Base-by-base conservation (phyloP, 2,797 vertebrate species). In the Anomalospiza imberbis region DNA sequence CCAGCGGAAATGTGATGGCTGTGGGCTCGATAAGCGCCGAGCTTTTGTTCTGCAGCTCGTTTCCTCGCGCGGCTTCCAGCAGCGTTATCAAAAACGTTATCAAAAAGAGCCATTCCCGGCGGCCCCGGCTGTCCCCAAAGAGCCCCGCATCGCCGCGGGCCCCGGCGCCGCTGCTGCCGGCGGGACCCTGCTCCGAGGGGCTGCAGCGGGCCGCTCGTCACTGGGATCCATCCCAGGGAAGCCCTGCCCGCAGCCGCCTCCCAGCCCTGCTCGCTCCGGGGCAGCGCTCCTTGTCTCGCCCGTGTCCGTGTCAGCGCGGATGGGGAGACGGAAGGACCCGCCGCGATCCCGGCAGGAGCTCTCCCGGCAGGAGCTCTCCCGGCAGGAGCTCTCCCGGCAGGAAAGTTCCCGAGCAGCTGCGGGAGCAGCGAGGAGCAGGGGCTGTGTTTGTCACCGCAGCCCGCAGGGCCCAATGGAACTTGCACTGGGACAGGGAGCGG, bases 401-500 rank as follows among this genome's bases (percentile, higher is more conserved):
- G 34, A 34, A 34, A 34, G 5, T 2, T 62, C 62, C 45, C 76
- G 5, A 19, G 8, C 58, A 12, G 86, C 65, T 22, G 12, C 2
- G 29, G 73, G 50, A 8, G 22, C 6, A 7, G 15, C 7, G 21
- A 5, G 9, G 9, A 14, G 54, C 54, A n/a, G 19, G 20, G 54
- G 53, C 53, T 13, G 53, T 8, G 62, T 14, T 47, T 21, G 36
- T 10, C 24, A 36, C 2, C 74, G 1, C 19, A 38, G 85, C 57
- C 63, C 82, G 32, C 24, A 19, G 1, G 11, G 55, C 47, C 85
- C 55, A 2, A 1, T 21, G 48, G 34, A 79, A 78, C 58, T 78
- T 61, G 40, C 45, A 31, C 8, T 17, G 91, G 45, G 50, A 8
- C 22, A 0, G 5, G 24, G 34, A 0, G 2, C 1, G 24, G 76